A percentile compares a stretch with the other conserved stretches of the same genome.
Evolutionary conservation across 2,113 vertebrate species (phyloP).

Genomic region (Prunella fulvescens): DNA sequence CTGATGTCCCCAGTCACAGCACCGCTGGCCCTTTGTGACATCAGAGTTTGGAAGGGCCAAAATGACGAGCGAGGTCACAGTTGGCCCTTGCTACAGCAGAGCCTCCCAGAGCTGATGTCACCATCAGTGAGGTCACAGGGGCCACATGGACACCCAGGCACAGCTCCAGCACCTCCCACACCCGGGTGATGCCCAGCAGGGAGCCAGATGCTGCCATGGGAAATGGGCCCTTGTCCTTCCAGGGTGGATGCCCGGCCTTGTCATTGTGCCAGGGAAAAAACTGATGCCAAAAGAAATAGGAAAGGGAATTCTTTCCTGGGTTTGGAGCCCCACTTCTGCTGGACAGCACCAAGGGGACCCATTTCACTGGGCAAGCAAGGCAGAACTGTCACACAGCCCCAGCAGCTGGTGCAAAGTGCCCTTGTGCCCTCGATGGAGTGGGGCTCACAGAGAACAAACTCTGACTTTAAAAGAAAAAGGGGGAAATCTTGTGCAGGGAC

Average conservation of each 20-base stretch:
- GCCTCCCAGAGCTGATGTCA: neutral
- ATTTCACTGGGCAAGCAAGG: neutral
- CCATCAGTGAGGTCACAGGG: neutral
- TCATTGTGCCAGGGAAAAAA: neutral
- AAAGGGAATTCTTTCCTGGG: neutral
- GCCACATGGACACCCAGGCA: neutral
- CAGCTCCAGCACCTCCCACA: rapidly evolving
- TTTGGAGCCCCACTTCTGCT: neutral
- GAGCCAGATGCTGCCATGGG: no score
- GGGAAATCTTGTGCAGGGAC: no score
- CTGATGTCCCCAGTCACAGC: neutral
- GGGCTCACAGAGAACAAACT: neutral
- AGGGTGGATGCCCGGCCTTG: neutral
- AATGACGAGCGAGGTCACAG: no score
- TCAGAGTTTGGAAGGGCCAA: neutral
- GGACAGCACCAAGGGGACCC: neutral
- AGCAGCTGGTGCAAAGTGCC: neutral
- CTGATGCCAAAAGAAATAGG: neutral
- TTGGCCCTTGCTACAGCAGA: neutral
- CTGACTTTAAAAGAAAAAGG: neutral
- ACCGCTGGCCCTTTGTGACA: neutral
- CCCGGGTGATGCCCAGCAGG: neutral
- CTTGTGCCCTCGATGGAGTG: neutral
- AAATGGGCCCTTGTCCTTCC: neutral
- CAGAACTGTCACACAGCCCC: neutral